Evolutionary conservation across 2,888 invertebrate species (phyloP), one percentile per base, ranked within the genome.

Genomic region (Himalopsyche tibetana): DNA sequence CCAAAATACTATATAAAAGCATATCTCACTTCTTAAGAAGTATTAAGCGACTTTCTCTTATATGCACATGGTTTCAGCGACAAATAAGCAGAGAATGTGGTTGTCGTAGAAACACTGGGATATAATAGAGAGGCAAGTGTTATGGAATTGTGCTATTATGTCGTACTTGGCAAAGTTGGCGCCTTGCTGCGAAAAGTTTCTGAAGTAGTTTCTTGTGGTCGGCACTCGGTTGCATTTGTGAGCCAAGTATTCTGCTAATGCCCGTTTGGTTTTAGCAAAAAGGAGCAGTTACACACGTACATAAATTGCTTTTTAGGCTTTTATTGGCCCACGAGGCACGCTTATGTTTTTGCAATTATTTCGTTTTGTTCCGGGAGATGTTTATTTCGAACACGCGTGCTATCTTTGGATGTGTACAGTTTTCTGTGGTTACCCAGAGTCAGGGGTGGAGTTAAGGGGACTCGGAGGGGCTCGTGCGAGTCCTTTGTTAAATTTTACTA

Each of bases 81-180:
- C 51, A 51, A 51, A 51, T 51, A 15, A 51, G 51, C 51, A 15
- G 15, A 15, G 15, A 63, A 28, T 63, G n/a, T 28, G 63, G 19
- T 19, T 63, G 19, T 19, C 9, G 19, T 63, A 11, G 63, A 3
- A 63, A 63, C 15, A 63, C n/a, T 3, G 19, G 63, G 63, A 11
- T 28, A 63, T 63, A 63, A 63, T 63, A 63, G 63, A 63, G 63
- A n/a, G 63, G 63, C 19, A 63, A 63, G 63, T 63, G 63, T 63
- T 63, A 63, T 63, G 63, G 63, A 63, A 63, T 63, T n/a, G 19
- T 28, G 28, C 63, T 63, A 63, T 63, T 63, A 63, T 63, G 63
- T 63, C 63, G 63, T 63, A 63, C 19, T 63, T 63, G 63, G 63
- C 8, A 19, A 19, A 63, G 63, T 63, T 63, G 63, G 63, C 63